Evolutionary conservation across 2,888 invertebrate genomes (phyloP).

Genomic region (Thysanoteuthis rhombus): DNA sequence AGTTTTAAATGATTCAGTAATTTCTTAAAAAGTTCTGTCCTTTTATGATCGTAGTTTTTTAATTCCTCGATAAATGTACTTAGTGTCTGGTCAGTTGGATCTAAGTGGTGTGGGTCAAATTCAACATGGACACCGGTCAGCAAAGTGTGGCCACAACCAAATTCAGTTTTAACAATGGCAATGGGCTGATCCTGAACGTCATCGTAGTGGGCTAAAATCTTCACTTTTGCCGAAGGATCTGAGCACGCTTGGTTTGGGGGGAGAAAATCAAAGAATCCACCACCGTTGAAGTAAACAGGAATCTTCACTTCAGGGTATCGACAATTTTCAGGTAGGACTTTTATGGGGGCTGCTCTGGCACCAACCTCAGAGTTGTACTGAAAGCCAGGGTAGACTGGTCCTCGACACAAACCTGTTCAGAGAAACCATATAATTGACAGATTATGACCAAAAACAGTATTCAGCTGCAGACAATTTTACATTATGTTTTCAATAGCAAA

Average conservation of each 20-base stretch:
- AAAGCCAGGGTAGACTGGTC: slow-evolving; percentile 58
- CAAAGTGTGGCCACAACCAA: slow-evolving; percentile 53
- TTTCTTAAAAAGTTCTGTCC: slow-evolving; percentile 36
- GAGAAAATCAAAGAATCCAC: slow-evolving; percentile 44
- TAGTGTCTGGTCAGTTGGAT: slow-evolving; percentile 40
- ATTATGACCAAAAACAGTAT: too few species aligned
- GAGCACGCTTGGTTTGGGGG: background rate
- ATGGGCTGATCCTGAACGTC: slow-evolving; percentile 43
- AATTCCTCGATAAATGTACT: slow-evolving; percentile 40
- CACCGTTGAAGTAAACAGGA: slow-evolving; percentile 50
- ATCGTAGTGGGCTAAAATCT: slow-evolving; percentile 40
- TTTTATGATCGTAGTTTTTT: slow-evolving; percentile 33
- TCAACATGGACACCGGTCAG: slow-evolving; percentile 59
- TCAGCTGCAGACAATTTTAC: background rate
- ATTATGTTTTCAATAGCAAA: background rate
- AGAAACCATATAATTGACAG: background rate
- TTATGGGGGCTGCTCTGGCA: slow-evolving; percentile 42
- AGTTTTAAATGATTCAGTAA: slow-evolving; percentile 33
- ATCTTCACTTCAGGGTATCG: background rate
- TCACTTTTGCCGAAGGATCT: slow-evolving; percentile 31
- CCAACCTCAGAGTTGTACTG: slow-evolving; percentile 52
- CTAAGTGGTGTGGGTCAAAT: slow-evolving; percentile 44
- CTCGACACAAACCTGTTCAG: slow-evolving; percentile 50
- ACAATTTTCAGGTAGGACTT: slow-evolving; percentile 14
- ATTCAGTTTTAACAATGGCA: slow-evolving; percentile 51